A percentile compares a stretch with the other conserved stretches of the same genome.
phyloP scores from a whole-genome alignment of 2,113 vertebrate species.

The Vicugna pacos region DNA sequence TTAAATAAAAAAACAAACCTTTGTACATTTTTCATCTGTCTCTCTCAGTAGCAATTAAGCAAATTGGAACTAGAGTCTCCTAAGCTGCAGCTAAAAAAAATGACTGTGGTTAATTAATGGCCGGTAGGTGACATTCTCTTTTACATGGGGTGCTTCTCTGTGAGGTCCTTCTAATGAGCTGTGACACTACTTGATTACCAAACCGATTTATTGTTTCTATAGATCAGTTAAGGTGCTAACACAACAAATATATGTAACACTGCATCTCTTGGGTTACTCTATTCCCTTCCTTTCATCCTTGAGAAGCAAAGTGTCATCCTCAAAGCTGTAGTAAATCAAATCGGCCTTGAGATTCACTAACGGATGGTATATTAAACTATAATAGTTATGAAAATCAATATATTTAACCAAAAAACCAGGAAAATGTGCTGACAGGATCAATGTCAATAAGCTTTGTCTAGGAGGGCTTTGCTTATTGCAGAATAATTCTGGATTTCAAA shows the following conservation, averaged over 20 bases:
- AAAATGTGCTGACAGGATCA: constrained; percentile 72
- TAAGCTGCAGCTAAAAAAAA: constrained; percentile 68
- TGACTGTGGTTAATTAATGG: constrained; percentile 61
- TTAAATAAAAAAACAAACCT: not conserved
- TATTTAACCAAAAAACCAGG: constrained; percentile 65
- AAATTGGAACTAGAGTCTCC: constrained; percentile 66
- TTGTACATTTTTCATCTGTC: constrained; percentile 63
- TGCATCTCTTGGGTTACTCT: not conserved
- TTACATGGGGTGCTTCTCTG: not conserved
- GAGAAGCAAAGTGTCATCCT: constrained; percentile 67
- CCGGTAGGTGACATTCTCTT: constrained; percentile 30
- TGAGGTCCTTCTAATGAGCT: constrained; percentile 68
- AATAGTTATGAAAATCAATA: constrained; percentile 80
- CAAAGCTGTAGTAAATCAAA: constrained; percentile 71
- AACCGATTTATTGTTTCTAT: constrained; percentile 72
- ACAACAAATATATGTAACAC: constrained; percentile 55
- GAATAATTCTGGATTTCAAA: constrained; percentile 66
- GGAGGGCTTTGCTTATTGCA: constrained; percentile 51
- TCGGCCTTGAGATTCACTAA: constrained; percentile 74
- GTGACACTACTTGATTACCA: constrained; percentile 67
- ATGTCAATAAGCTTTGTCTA: constrained; percentile 45
- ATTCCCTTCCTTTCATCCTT: constrained; percentile 72
- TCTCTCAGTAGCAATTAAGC: constrained; percentile 77
- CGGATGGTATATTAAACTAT: constrained; percentile 74
- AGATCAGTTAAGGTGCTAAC: constrained; percentile 76